Conservation (phyloP, 2,113 vertebrate species). For the Neoarius graeffei region DNA sequence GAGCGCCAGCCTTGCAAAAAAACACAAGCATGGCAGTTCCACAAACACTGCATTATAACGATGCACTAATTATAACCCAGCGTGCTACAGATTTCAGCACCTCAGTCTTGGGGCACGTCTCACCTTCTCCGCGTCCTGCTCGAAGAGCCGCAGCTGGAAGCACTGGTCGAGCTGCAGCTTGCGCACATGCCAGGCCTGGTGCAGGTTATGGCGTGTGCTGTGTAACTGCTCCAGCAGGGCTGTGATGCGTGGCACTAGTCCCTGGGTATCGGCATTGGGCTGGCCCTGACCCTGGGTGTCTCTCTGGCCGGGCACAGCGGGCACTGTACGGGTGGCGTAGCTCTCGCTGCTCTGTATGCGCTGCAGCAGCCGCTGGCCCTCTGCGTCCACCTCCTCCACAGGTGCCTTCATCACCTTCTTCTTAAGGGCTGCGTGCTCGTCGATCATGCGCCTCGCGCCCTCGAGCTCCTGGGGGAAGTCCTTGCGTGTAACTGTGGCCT, state of each 20-base stretch:
- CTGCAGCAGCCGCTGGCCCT: constrained; percentile 94
- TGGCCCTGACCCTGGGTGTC: constrained; percentile 66
- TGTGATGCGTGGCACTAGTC: constrained; percentile 89
- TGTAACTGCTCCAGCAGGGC: constrained; percentile 95
- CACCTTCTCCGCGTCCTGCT: constrained; percentile 99
- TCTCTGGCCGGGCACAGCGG: constrained; percentile 55
- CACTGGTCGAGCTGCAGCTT: constrained; percentile 98
- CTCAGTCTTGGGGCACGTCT: neutral
- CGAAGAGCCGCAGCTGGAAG: constrained; percentile 96
- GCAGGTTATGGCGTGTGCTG: constrained; percentile 93
- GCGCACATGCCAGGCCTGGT: constrained; percentile 96
- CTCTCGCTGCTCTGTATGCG: constrained; percentile 94
- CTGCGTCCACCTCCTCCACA: constrained; percentile 94
- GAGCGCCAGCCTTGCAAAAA: neutral
- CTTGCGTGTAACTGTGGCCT: constrained; percentile 92
- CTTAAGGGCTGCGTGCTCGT: constrained; percentile 92
- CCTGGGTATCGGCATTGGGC: constrained; percentile 92
- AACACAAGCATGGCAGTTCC: neutral
- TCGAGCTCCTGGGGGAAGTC: constrained; percentile 96
- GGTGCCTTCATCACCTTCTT: constrained; percentile 98
- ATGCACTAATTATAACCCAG: constrained; percentile 1
- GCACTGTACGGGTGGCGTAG: constrained; percentile 82
- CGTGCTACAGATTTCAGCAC: neutral
- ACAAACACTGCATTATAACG: constrained; percentile 21
- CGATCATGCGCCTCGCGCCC: constrained; percentile 93